Evolutionary conservation across 2,113 vertebrate species (phyloP), one percentile per base, ranked within the genome.

Genomic region (Xenopus laevis): DNA sequence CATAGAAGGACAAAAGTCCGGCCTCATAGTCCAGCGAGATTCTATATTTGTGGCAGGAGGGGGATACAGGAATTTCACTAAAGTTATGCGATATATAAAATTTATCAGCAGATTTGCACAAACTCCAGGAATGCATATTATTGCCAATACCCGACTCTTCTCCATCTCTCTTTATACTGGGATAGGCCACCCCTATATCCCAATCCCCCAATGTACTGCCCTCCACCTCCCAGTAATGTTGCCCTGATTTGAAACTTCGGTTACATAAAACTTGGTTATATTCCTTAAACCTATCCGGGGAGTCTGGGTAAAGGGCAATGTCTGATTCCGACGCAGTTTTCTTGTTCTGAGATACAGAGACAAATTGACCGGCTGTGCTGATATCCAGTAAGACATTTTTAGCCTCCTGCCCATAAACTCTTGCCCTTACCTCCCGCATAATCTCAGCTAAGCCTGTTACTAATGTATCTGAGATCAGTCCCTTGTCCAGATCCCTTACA

Each of bases 1-100:
- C n/a, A n/a, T n/a, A n/a, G n/a, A n/a, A n/a, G n/a, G n/a, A n/a
- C n/a, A n/a, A n/a, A n/a, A n/a, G n/a, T n/a, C 71, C 71, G 8
- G 61, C 61, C 23, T 72, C 71, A 44, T 72, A 72, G 40, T 72
- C 71, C 61, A 72, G 30, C 15, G 63, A 72, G 8, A 72, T 72
- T 9, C 71, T 44, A 27, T 65, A 65, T 4, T 15, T 53, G 10
- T 40, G 59, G 10, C 44, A 33, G 60, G 71, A 72, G 30, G 30
- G 30, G 30, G 30, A 33, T 33, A 33, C 30, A 33, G 8, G 33
- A 47, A 8, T 16, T 2, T 11, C 55, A 21, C 11, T 55, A 46
- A 8, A 55, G 61, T 30, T 44, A 65, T 72, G 61, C 7, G 53
- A 55, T 12, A 55, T 61, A 2, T 46, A 65, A 21, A 55, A 55